Base-by-base conservation (phyloP, 2,113 vertebrate genomes). In the Pterocles gutturalis region DNA sequence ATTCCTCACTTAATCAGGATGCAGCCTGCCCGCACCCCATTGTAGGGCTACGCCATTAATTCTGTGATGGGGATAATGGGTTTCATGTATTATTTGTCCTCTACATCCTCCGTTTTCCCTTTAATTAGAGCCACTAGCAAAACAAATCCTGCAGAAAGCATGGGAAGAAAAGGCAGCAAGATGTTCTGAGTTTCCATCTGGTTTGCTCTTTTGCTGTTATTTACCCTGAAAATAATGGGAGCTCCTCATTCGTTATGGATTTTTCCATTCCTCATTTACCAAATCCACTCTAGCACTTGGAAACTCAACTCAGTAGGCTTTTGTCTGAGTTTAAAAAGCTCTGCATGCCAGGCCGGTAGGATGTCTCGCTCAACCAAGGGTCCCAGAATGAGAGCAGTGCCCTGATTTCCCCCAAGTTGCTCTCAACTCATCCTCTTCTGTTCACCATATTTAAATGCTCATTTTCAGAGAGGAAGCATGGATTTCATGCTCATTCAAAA, bases 1-100 rank as follows among this genome's bases (percentile, higher is more conserved):
- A 91, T 49, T 16, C 21, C 81, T 79, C 80, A 92, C 87, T 90
- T 92, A 48, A 94, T 62, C 79, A 31, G 87, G 79, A 81, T n/a
- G 24, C 79, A 86, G 83, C 67, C 48, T 45, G 61, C 70, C 38
- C 46, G 5, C 26, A 43, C 18, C 29, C 48, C 31, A 76, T 71
- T 28, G 6, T 5, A 67, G 67, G 66, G n/a, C 25, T 49, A 31
- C 7, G 5, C 10, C 16, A 67, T 57, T 83, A 85, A 70, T 53
- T 88, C 22, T 53, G 66, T 26, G 60, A 82, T 20, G 64, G 67
- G 34, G 62, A 93, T 9, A 92, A 96, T 1, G 9, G 79, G 46
- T 55, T 82, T 64, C 67, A 54, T 19, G 34, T 62, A 41, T 48
- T 87, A 43, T 53, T 61, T 13, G 3, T 49, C 77, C 79, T 86